A percentile compares a stretch with the other conserved stretches of the same genome.
Evolutionary conservation across 2,797 vertebrate species (phyloP).

Genomic region (Paguma larvata): DNA sequence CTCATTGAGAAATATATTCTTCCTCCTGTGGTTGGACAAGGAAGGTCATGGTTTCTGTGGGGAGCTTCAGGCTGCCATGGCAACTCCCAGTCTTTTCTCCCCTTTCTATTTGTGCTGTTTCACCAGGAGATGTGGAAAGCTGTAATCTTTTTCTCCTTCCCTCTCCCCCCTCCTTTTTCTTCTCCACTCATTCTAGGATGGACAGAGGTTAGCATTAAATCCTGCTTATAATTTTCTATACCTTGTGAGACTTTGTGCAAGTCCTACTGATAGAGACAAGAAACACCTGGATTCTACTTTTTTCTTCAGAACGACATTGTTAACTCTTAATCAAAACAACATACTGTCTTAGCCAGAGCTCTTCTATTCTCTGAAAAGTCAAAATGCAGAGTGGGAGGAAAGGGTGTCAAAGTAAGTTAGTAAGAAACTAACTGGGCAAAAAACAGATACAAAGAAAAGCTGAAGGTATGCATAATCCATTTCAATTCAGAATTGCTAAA

Average conservation of each 20-base stretch:
- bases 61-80: constrained; percentile 8
- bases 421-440: constrained; percentile 9
- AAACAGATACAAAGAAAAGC: not conserved
- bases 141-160: not conserved
- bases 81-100: not conserved
- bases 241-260: not conserved
- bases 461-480: not conserved
- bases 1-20: not conserved
- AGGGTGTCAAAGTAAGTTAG: not conserved
- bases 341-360: not conserved
- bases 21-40: not conserved
- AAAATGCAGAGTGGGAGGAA: not conserved
- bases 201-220: constrained; percentile 7
- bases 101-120: not conserved
- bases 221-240: not conserved
- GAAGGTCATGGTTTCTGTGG: not conserved
- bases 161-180: not conserved
- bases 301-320: not conserved
- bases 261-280: not conserved
- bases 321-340: not conserved
- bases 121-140: not conserved
- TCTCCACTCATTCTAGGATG: not conserved
- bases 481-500: not conserved
- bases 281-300: not conserved
- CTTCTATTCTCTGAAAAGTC: not conserved